A percentile compares a stretch with the other conserved stretches of the same genome.
phyloP scores from a whole-genome alignment of 2,888 invertebrate genomes.

The Apamea sordens region DNA sequence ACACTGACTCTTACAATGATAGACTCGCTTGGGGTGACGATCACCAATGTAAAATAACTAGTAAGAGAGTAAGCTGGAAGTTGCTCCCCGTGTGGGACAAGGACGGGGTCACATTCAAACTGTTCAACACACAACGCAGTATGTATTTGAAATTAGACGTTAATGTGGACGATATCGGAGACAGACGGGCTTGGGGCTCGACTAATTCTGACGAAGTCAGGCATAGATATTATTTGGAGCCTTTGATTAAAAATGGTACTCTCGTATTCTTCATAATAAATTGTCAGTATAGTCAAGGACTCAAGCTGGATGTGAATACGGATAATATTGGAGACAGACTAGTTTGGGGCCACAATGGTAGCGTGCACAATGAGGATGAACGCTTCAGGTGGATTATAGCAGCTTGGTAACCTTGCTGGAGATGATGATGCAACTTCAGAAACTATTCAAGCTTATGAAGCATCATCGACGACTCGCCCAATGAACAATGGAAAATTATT shows the following conservation, averaged over 20 bases:
- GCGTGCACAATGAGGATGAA: neutral
- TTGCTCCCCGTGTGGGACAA: slow-evolving; percentile 64
- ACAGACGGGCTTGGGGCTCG: slow-evolving; percentile 67
- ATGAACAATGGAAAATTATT: neutral
- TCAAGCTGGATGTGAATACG: slow-evolving; percentile 55
- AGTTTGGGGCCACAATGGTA: slow-evolving; percentile 61
- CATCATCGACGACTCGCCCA: neutral
- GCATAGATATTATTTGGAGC: slow-evolving; percentile 67
- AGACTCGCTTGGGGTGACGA: slow-evolving; percentile 67
- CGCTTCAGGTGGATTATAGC: slow-evolving; percentile 45
- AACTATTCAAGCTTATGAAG: neutral
- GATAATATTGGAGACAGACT: slow-evolving; percentile 51
- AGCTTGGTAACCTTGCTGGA: slow-evolving; percentile 23
- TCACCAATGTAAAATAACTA: slow-evolving; percentile 40
- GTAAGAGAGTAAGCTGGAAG: slow-evolving; percentile 66
- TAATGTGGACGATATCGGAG: slow-evolving; percentile 51
- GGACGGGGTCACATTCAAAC: slow-evolving; percentile 65
- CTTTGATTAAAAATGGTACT: slow-evolving; percentile 57
- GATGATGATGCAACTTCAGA: neutral
- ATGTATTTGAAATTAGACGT: slow-evolving; percentile 70
- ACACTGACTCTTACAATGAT: slow-evolving; percentile 56
- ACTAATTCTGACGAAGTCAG: slow-evolving; percentile 42
- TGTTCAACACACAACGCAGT: slow-evolving; percentile 61
- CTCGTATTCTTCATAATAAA: slow-evolving; percentile 69
- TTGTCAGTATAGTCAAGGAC: slow-evolving; percentile 59